Percentiles rank a stretch among this genome's conserved stretches.
phyloP scores from a whole-genome alignment of 2,888 invertebrate species.

The Dyspetes luteomarginatus region DNA sequence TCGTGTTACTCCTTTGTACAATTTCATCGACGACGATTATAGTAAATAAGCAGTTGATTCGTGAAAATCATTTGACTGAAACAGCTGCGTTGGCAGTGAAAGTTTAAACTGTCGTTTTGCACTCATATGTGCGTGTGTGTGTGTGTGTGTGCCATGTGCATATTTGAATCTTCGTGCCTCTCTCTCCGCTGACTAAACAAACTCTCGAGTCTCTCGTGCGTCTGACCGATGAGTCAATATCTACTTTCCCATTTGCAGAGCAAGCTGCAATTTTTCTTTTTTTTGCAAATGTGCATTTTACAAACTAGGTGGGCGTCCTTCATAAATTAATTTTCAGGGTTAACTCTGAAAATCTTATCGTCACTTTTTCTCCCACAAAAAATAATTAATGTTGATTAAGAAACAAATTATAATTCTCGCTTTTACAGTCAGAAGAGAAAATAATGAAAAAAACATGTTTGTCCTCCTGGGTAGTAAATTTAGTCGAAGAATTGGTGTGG shows the following conservation, averaged over 20 bases:
- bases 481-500: conserved; percentile 1
- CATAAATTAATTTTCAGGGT: background rate
- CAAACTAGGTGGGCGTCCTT: background rate
- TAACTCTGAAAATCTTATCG: too few relatives aligned
- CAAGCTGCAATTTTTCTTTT: background rate
- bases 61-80: conserved; percentile 46
- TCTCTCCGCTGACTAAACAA: conserved; percentile 24
- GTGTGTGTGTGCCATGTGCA: too few relatives aligned
- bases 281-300: too few relatives aligned
- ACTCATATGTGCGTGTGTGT: background rate
- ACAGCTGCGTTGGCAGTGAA: conserved; percentile 55
- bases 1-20: conserved; percentile 14
- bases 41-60: conserved; percentile 41
- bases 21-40: conserved; percentile 28
- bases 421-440: background rate
- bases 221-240: conserved; percentile 42
- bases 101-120: conserved; percentile 43
- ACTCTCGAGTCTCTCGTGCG: conserved; percentile 19
- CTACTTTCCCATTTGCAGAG: conserved; percentile 33
- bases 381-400: background rate
- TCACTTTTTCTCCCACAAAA: background rate
- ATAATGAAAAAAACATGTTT: background rate
- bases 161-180: background rate
- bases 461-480: conserved; percentile 1
- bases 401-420: background rate